phyloP scores from a whole-genome alignment of 2,888 invertebrate species.

The Diachrysia chrysitis region DNA sequence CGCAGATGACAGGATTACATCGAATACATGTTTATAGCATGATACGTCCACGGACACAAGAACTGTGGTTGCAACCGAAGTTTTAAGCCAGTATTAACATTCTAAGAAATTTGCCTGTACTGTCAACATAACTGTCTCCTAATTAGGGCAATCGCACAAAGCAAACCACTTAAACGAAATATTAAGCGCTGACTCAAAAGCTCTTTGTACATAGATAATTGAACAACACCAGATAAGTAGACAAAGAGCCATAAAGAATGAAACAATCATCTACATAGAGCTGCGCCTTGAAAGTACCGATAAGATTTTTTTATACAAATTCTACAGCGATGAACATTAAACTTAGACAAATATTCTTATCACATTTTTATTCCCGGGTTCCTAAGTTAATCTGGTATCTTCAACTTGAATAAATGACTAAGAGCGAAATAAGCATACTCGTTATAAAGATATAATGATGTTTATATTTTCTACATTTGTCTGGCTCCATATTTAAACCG shows the following conservation, averaged over 20 bases:
- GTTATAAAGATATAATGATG: no score
- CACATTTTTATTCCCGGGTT: no score
- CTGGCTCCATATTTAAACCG: no score
- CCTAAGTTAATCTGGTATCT: no score
- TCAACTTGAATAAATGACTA: no score
- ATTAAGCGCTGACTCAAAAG: slow-evolving; percentile 10
- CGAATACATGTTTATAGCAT: no score
- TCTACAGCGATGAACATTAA: background rate
- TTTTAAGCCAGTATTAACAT: no score
- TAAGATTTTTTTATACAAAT: background rate
- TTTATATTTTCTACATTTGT: no score
- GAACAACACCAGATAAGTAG: slow-evolving; percentile 20
- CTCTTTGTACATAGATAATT: slow-evolving; percentile 22
- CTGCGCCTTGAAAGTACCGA: background rate
- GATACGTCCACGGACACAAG: background rate
- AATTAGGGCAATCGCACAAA: background rate
- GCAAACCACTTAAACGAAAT: background rate
- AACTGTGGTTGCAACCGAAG: no score
- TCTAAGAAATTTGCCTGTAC: no score
- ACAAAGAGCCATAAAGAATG: slow-evolving; percentile 19
- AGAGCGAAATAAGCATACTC: no score
- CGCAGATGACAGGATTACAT: no score
- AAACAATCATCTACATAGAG: background rate
- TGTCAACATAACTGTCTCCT: background rate
- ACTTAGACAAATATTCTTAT: background rate